Percentiles rank a stretch among this genome's conserved stretches.
Conservation (phyloP, 1,140 invertebrate genomes). For the Habropoda laboriosa region DNA sequence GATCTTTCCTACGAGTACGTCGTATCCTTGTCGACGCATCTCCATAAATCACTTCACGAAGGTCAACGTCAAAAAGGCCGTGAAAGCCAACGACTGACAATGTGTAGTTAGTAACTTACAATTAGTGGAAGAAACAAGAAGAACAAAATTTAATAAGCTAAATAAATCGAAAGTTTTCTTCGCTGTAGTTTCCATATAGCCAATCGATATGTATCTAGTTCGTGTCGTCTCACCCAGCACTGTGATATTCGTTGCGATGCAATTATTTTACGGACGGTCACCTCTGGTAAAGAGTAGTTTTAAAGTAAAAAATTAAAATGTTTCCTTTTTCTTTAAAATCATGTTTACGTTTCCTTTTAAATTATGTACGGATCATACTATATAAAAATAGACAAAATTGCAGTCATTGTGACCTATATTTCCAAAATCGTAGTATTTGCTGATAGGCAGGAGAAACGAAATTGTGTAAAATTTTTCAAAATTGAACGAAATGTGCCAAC, state of each 20-base stretch:
- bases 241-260: not conserved
- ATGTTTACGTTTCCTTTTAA: too few species aligned
- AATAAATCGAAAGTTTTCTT: conserved; percentile 75
- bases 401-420: too few species aligned
- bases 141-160: conserved; percentile 73
- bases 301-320: not conserved
- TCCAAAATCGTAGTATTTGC: too few species aligned
- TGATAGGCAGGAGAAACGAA: too few species aligned
- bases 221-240: not conserved
- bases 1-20: conserved; percentile 57
- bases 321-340: not conserved
- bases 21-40: conserved; percentile 68
- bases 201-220: conserved; percentile 67
- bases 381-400: too few species aligned
- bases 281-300: not conserved
- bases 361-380: too few species aligned
- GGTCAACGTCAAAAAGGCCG: conserved; percentile 65
- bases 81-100: conserved; percentile 48
- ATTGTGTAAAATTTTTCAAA: too few species aligned
- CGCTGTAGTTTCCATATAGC: conserved; percentile 71
- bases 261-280: not conserved
- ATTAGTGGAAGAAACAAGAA: conserved; percentile 38
- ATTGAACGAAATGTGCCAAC: too few species aligned
- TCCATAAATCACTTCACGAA: conserved; percentile 71
- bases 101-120: conserved; percentile 57